Conservation (phyloP, 2,797 vertebrate species). For the Tiaroga cobitis region DNA sequence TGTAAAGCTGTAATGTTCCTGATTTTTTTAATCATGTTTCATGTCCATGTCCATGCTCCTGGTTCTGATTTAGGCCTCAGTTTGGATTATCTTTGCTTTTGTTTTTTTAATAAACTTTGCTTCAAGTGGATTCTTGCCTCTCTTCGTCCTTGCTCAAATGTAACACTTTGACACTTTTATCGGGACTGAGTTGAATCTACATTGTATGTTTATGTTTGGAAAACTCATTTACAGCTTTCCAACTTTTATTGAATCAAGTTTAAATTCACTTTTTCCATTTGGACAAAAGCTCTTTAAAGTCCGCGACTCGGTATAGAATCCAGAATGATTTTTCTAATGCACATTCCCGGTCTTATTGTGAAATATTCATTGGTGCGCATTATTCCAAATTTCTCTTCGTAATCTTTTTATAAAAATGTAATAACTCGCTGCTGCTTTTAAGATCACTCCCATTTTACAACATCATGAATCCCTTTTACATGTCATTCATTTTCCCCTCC, state of each 20-base stretch:
- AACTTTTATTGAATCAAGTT: not conserved
- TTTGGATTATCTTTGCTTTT: not conserved
- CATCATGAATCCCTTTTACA: not conserved
- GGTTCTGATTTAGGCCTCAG: not conserved
- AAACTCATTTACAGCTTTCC: not conserved
- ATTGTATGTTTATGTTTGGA: not conserved
- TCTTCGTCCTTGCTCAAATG: not conserved
- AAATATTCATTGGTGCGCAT: not conserved
- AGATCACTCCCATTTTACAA: not conserved
- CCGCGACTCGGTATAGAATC: too few relatives aligned
- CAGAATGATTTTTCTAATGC: not conserved
- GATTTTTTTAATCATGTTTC: not conserved
- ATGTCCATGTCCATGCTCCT: not conserved
- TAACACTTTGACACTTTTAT: not conserved
- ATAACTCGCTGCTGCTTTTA: not conserved
- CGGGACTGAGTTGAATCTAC: not conserved
- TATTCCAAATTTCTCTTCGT: not conserved
- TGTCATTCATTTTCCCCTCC: not conserved
- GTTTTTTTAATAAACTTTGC: not conserved
- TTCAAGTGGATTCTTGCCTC: not conserved
- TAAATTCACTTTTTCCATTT: not conserved
- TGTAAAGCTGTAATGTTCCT: not conserved
- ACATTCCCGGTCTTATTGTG: not conserved
- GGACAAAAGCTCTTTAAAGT: not conserved
- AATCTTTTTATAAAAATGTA: not conserved